Evolutionary conservation across 2,113 vertebrate species (phyloP).

Genomic region (crab-eating macaque (Macaca fascicularis)): T2T-MFA8v1.1 NC_088379.1:150106001-150106500

Average conservation of each 20-base stretch:
- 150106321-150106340: neutral
- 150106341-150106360: neutral
- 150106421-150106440: neutral
- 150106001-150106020: neutral
- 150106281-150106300: neutral
- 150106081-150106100: neutral
- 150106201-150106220: neutral
- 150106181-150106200: neutral
- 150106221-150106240: neutral
- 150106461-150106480: neutral
- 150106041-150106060: neutral
- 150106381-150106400: neutral
- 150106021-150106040: constrained; percentile 1
- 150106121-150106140: neutral
- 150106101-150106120: constrained; percentile 10
- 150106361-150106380: no score
- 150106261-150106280: neutral
- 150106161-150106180: constrained; percentile 16
- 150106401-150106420: neutral
- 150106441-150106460: neutral
- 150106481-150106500: neutral
- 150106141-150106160: neutral
- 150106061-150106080: constrained; percentile 35
- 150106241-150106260: neutral
- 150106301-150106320: neutral